These are phyloP conservation scores for Palythoa caribaeorum DNA, from an alignment of 92 coral and sea anemone genomes.

Conservation along the genomic window DNA sequence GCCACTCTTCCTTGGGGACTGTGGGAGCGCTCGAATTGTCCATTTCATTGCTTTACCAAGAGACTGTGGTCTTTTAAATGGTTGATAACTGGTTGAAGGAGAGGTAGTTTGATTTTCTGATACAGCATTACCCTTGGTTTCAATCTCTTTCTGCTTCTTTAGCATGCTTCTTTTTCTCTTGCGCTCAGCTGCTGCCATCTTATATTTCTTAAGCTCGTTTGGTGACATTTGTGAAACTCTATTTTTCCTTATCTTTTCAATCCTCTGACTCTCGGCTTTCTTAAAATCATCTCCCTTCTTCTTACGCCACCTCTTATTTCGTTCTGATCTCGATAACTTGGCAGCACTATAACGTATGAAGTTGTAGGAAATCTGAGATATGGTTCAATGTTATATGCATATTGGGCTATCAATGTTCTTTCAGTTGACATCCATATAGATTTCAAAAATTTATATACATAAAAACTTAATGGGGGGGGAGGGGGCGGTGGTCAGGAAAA, in stretches of 20 bases:
- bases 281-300: constrained; percentile 54
- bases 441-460: constrained; percentile 9
- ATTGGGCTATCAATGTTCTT: constrained; percentile 18
- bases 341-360: constrained; percentile 48
- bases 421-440: constrained; percentile 20
- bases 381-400: constrained; percentile 34
- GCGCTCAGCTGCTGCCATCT: constrained; percentile 61
- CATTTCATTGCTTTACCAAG: constrained; percentile 64
- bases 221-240: constrained; percentile 57
- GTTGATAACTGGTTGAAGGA: constrained; percentile 63
- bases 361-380: constrained; percentile 1
- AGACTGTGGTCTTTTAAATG: constrained; percentile 66
- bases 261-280: constrained; percentile 59
- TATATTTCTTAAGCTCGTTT: constrained; percentile 51
- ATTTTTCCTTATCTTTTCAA: constrained; percentile 58
- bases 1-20: constrained; percentile 68
- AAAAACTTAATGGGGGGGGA: constrained; percentile 21
- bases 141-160: constrained; percentile 59
- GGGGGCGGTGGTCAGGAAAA: constrained; percentile 34
- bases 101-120: constrained; percentile 40
- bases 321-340: constrained; percentile 48
- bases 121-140: constrained; percentile 30
- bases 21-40: constrained; percentile 59
- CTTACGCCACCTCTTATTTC: constrained; percentile 54
- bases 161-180: constrained; percentile 55